Evolutionary conservation across 2,113 vertebrate genomes (phyloP).

Genomic region (Eublepharis macularius): DNA sequence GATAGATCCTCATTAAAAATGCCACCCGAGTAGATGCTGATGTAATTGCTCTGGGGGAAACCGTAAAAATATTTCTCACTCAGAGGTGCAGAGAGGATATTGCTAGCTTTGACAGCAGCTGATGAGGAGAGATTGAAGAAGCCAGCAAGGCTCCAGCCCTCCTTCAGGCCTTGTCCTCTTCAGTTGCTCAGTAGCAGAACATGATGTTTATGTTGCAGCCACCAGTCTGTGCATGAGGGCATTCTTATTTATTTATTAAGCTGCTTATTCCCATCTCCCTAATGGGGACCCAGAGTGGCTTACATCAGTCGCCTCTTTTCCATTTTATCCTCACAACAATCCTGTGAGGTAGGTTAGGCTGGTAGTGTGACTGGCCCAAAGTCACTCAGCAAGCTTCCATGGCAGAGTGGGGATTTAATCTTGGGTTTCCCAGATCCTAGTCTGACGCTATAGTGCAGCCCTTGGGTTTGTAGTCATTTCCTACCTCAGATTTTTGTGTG

Average conservation of each 20-base stretch:
- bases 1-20: background rate
- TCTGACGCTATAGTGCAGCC: fast-evolving
- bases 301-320: too few species aligned
- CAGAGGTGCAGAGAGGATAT: background rate
- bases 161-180: background rate
- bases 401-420: too few species aligned
- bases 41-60: background rate
- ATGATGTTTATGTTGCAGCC: fast-evolving
- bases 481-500: background rate
- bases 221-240: background rate
- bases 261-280: too few species aligned
- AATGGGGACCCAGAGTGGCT: too few species aligned
- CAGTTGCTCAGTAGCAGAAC: background rate
- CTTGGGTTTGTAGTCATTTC: fast-evolving
- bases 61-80: background rate
- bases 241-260: background rate
- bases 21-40: background rate
- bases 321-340: too few species aligned
- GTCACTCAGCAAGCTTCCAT: too few species aligned
- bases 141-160: background rate
- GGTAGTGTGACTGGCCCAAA: too few species aligned
- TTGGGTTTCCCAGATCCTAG: too few species aligned
- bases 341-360: too few species aligned
- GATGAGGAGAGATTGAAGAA: background rate
- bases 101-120: background rate